Percentiles rank a stretch among this genome's conserved stretches.
Conservation (phyloP, 2,113 vertebrate genomes). For the Maylandia zebra region DNA sequence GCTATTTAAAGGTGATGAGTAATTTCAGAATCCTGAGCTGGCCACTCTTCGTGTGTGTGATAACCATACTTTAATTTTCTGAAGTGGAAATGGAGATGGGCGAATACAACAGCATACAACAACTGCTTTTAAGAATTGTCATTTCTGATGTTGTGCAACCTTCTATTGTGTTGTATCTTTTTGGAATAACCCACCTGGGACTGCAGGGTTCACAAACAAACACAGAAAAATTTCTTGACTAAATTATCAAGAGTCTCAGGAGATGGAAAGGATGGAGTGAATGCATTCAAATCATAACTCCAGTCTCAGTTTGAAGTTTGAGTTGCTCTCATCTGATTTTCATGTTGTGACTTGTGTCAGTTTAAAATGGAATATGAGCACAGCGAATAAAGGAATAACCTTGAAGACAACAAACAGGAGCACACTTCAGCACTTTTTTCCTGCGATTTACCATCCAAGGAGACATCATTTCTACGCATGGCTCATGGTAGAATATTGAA, state of each 20-base stretch:
- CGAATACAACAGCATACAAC: background rate
- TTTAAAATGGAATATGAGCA: background rate
- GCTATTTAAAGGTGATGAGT: constrained; percentile 33
- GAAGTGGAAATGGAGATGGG: background rate
- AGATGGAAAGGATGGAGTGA: background rate
- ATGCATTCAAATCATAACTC: constrained; percentile 15
- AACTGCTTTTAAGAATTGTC: background rate
- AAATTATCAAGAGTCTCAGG: constrained; percentile 16
- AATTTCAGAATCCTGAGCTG: background rate
- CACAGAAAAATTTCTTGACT: constrained; percentile 54
- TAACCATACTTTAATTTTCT: constrained; percentile 10
- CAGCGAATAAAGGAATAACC: background rate
- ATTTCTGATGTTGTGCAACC: background rate
- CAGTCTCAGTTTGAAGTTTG: background rate
- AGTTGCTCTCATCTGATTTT: background rate
- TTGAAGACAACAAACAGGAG: background rate
- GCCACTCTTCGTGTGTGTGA: background rate
- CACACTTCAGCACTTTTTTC: background rate
- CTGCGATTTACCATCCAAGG: background rate
- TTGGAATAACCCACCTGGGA: constrained; percentile 47
- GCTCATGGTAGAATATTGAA: background rate
- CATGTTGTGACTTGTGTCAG: background rate
- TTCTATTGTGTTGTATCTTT: constrained; percentile 17
- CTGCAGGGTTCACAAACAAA: constrained; percentile 55
- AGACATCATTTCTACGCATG: background rate